Conservation (phyloP, 2,113 vertebrate species). For the Calyptommatus sinebrachiatus region DNA sequence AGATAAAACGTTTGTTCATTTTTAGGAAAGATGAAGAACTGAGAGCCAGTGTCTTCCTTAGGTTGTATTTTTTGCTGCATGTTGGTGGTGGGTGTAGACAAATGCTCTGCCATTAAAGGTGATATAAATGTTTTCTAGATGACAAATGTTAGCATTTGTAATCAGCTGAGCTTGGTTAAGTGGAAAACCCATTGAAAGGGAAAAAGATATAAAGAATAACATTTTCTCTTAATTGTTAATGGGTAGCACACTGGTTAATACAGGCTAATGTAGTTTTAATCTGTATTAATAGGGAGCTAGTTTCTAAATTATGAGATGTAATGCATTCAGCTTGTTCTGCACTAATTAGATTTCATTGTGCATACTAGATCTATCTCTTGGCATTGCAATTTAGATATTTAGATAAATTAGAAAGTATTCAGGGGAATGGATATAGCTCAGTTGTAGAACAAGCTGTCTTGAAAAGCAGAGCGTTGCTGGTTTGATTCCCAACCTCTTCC, state of each 20-base stretch:
- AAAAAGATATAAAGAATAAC: not conserved
- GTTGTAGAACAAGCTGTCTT: too few relatives aligned
- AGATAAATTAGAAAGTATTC: not conserved
- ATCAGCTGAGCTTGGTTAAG: not conserved
- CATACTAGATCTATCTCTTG: not conserved
- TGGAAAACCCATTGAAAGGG: not conserved
- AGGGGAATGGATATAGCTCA: not conserved
- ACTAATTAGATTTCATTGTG: not conserved
- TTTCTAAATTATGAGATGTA: not conserved
- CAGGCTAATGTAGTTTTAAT: not conserved
- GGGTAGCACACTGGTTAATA: not conserved
- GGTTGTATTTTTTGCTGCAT: too few relatives aligned
- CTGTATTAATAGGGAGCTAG: not conserved
- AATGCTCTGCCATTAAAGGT: not conserved
- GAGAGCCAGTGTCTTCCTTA: too few relatives aligned
- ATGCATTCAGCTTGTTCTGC: not conserved
- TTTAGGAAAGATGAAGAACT: too few relatives aligned
- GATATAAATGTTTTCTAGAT: not conserved
- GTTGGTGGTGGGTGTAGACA: too few relatives aligned
- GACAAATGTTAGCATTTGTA: not conserved
- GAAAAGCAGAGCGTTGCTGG: too few relatives aligned
- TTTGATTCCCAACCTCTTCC: too few relatives aligned
- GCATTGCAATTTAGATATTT: not conserved
- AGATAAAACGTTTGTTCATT: too few relatives aligned
- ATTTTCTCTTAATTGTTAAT: not conserved